Evolutionary conservation across 92 coral and sea anemone species (phyloP).

Genomic region (Siderastrea radians): DNA sequence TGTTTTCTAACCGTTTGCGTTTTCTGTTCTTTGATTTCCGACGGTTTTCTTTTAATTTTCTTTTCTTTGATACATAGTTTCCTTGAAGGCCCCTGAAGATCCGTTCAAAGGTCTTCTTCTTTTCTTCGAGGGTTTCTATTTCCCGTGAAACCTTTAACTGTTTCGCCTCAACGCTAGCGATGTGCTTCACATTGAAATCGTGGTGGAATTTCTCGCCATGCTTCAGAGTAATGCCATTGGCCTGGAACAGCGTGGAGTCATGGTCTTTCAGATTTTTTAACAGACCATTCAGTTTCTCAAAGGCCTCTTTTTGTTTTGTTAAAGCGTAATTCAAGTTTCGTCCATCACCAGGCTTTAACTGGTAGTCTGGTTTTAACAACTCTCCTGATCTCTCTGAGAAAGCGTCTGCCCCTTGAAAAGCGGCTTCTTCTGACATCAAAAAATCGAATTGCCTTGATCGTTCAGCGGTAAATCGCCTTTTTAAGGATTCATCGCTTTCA

Average conservation of each 20-base stretch:
- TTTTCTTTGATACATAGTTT: background rate
- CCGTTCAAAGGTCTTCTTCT: slow-evolving; percentile 7
- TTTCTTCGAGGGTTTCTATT: slow-evolving; percentile 17
- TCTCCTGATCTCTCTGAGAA: slow-evolving; percentile 16
- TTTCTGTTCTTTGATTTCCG: slow-evolving; percentile 5
- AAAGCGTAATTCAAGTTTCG: background rate
- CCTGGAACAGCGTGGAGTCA: slow-evolving; percentile 25
- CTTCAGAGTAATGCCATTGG: slow-evolving; percentile 16
- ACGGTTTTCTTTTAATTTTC: background rate
- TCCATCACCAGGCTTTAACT: slow-evolving; percentile 13
- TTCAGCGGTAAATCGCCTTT: slow-evolving; percentile 5
- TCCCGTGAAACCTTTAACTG: background rate
- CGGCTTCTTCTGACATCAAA: slow-evolving; percentile 19
- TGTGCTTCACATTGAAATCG: slow-evolving; percentile 34
- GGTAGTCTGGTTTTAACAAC: slow-evolving; percentile 15
- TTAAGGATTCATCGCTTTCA: slow-evolving; percentile 4
- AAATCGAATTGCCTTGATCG: slow-evolving; percentile 40
- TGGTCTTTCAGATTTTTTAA: background rate
- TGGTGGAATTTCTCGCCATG: slow-evolving; percentile 16
- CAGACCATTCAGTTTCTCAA: background rate
- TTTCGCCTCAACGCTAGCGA: slow-evolving; percentile 17
- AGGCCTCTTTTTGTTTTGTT: too few species aligned
- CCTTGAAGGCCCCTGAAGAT: background rate
- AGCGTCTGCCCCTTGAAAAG: slow-evolving; percentile 32
- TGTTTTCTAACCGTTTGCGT: slow-evolving; percentile 14